phyloP scores from a whole-genome alignment of 2,113 vertebrate species.

The Ploceus nigricollis region DNA sequence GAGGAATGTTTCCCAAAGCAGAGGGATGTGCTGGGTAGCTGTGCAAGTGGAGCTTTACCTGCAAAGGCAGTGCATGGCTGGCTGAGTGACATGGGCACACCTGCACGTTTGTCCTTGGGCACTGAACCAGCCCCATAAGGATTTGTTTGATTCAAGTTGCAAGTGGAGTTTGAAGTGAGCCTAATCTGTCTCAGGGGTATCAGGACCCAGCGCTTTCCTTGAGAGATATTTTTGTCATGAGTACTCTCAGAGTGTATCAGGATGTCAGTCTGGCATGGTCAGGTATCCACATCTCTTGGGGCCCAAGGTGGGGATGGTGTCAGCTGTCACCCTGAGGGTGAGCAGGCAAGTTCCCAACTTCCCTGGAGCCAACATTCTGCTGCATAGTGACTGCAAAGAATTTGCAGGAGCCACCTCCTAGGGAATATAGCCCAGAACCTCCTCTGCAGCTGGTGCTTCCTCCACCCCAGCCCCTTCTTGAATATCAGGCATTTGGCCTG shows the following conservation, averaged over 20 bases:
- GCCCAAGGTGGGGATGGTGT: not conserved
- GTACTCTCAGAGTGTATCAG: not conserved
- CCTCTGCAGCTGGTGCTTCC: not conserved
- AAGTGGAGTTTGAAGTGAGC: not conserved
- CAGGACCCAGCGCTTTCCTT: not conserved
- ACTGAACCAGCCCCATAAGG: not conserved
- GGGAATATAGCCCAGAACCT: not conserved
- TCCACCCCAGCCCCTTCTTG: not conserved
- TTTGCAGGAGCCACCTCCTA: not conserved
- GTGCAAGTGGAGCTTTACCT: not conserved
- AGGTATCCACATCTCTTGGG: not conserved
- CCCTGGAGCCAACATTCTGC: not conserved
- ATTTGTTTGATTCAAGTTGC: not conserved
- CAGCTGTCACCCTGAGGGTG: not conserved
- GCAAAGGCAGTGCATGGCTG: not conserved
- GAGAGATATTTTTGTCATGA: not conserved
- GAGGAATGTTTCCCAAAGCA: not conserved
- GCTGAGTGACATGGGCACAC: not conserved
- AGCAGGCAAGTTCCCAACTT: fast-evolving
- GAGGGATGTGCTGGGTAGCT: not conserved
- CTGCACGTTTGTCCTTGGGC: fast-evolving
- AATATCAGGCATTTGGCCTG: not conserved
- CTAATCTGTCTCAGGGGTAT: not conserved
- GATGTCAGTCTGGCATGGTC: not conserved
- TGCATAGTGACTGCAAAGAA: not conserved